Evolutionary conservation across 2,888 invertebrate genomes (phyloP).

Genomic region (Eupsilia transversa): DNA sequence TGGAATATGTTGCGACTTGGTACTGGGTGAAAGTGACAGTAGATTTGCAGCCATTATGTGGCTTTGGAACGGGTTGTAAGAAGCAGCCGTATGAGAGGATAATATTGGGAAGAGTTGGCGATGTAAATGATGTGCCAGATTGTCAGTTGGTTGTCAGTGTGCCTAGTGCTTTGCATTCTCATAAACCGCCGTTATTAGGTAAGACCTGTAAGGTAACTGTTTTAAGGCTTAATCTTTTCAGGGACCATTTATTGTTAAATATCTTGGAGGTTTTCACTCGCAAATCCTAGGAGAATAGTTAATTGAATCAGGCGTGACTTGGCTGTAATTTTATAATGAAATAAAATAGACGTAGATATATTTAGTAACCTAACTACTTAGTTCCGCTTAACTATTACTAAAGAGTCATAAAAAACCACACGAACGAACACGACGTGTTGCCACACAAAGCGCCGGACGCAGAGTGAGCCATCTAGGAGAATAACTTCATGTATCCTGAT

Average conservation of each 20-base stretch:
- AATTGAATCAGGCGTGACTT: too few relatives aligned
- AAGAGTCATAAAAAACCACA: too few relatives aligned
- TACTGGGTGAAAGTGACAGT: constrained; percentile 97
- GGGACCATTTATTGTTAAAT: neutral
- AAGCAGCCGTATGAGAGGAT: constrained; percentile 98
- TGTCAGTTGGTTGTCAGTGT: constrained; percentile 94
- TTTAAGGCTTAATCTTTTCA: neutral
- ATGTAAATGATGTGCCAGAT: constrained; percentile 79
- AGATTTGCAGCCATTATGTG: constrained; percentile 92
- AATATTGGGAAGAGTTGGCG: constrained; percentile 83
- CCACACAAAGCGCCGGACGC: too few relatives aligned
- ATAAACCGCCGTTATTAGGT: constrained; percentile 97
- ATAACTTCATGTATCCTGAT: too few relatives aligned
- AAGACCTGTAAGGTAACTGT: constrained; percentile 68
- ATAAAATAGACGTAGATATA: too few relatives aligned
- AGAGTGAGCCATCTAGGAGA: too few relatives aligned
- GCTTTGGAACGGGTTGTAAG: constrained; percentile 91
- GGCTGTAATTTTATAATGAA: too few relatives aligned
- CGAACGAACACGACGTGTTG: too few relatives aligned
- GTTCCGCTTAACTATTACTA: too few relatives aligned
- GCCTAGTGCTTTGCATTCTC: constrained; percentile 98
- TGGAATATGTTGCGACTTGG: constrained; percentile 93
- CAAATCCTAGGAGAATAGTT: too few relatives aligned
- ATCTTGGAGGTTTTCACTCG: too few relatives aligned
- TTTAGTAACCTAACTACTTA: too few relatives aligned